A percentile compares a stretch with the other conserved stretches of the same genome.
Conservation (phyloP, 2,797 vertebrate genomes). For the Coilia nasus region DNA sequence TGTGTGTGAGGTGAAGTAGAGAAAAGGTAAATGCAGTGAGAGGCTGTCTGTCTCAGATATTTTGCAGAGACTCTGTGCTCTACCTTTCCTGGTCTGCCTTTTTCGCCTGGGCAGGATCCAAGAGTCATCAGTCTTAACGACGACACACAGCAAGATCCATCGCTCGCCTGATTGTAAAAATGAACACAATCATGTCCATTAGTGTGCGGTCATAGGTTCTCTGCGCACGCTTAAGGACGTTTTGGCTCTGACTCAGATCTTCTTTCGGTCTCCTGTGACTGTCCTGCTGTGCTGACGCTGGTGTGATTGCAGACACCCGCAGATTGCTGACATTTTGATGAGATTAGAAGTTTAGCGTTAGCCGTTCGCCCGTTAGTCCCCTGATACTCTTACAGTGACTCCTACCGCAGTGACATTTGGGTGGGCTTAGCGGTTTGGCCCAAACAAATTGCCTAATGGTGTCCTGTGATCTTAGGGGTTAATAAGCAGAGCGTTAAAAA, state of each 20-base stretch:
- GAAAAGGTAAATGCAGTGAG: neutral
- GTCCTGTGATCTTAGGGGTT: neutral
- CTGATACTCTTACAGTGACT: neutral
- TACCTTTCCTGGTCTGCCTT: neutral
- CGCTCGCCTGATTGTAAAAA: neutral
- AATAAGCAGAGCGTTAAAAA: neutral
- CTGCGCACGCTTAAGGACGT: neutral
- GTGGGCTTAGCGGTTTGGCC: neutral
- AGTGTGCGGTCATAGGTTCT: neutral
- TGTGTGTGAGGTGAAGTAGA: neutral
- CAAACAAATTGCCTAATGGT: conserved; percentile 2
- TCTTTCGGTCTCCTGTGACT: neutral
- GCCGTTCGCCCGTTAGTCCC: neutral
- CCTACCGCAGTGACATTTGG: neutral
- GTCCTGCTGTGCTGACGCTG: neutral
- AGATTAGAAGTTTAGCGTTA: neutral
- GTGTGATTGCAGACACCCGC: neutral
- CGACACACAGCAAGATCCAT: neutral
- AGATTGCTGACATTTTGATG: neutral
- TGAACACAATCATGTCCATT: neutral
- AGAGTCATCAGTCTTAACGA: neutral
- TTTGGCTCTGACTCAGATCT: neutral
- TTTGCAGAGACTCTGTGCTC: neutral
- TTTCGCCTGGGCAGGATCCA: neutral
- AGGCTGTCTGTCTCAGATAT: neutral